Evolutionary conservation across 2,888 invertebrate species (phyloP).

Genomic region (Drosophila suboccidentalis): DNA sequence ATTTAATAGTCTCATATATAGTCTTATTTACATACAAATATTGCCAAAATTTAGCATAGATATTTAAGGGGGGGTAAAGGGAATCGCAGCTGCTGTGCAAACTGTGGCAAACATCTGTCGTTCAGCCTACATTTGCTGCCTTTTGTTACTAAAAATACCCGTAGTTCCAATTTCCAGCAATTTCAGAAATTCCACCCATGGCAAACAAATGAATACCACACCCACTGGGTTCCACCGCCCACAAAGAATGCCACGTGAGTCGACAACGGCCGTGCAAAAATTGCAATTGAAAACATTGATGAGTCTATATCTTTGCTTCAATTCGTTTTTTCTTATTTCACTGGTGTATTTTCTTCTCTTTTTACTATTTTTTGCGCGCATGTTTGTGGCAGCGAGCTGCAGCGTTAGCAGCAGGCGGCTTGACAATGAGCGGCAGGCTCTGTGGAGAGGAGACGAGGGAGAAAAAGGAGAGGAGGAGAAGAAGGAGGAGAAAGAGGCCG

Average conservation of each 20-base stretch:
- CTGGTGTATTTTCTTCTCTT: slow-evolving; percentile 14
- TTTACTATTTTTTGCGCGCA: slow-evolving; percentile 34
- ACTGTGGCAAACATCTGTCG: slow-evolving; percentile 57
- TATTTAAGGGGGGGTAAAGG: slow-evolving; percentile 24
- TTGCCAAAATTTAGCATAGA: slow-evolving; percentile 59
- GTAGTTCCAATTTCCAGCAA: slow-evolving; percentile 71
- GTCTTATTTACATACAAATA: slow-evolving; percentile 8
- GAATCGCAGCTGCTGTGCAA: slow-evolving; percentile 53
- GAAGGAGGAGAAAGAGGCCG: slow-evolving; percentile 1
- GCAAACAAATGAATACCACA: slow-evolving; percentile 51
- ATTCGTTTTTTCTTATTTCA: slow-evolving; percentile 5
- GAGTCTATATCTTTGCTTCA: slow-evolving; percentile 67
- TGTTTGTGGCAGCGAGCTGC: slow-evolving; percentile 72
- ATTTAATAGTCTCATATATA: slow-evolving; percentile 23
- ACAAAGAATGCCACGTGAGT: slow-evolving; percentile 48
- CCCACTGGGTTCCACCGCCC: neutral
- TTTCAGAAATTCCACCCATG: slow-evolving; percentile 37
- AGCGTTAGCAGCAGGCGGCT: slow-evolving; percentile 58
- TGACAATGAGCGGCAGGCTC: slow-evolving; percentile 35
- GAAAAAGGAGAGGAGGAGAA: slow-evolving; percentile 19
- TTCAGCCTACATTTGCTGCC: slow-evolving; percentile 42
- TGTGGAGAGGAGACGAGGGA: neutral
- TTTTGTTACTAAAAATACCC: slow-evolving; percentile 65
- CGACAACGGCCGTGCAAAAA: slow-evolving; percentile 71
- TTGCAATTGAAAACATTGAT: slow-evolving; percentile 78